Evolutionary conservation across 2,888 invertebrate species (phyloP).

Genomic region (Cantharis rufa): DNA sequence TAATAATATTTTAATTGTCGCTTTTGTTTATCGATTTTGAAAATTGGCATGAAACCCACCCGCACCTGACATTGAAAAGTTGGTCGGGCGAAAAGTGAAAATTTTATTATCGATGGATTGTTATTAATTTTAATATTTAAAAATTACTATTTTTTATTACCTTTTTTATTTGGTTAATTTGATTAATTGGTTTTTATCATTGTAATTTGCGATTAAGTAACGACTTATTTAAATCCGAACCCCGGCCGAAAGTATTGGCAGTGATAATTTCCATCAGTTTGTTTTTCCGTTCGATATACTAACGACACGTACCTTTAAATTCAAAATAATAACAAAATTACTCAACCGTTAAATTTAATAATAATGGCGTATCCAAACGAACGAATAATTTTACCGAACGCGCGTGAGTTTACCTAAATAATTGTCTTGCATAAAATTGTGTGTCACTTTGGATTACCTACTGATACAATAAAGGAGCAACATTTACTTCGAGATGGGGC

Average conservation of each 20-base stretch:
- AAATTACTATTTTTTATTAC: not conserved
- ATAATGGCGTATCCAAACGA: conserved; percentile 12
- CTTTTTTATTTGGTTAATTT: not conserved
- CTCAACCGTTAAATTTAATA: conserved; percentile 6
- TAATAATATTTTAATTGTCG: not conserved
- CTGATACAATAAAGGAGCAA: not conserved
- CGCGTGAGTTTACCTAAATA: conserved; percentile 12
- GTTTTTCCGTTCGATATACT: conserved; percentile 31
- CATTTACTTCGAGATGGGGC: conserved; percentile 63
- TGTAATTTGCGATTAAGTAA: conserved; percentile 37
- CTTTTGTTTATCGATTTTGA: not conserved
- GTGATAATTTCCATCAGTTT: conserved; percentile 29
- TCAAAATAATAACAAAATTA: conserved; percentile 11
- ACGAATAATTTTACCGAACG: conserved; percentile 16
- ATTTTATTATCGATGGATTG: not conserved
- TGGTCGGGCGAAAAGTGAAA: not conserved
- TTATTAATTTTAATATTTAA: not conserved
- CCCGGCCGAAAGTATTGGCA: conserved; percentile 35
- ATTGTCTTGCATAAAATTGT: not conserved
- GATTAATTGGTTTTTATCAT: conserved; percentile 7
- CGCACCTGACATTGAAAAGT: not conserved
- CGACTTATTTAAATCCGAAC: conserved; percentile 40
- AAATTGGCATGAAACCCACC: not conserved
- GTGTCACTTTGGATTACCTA: not conserved
- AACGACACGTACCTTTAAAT: conserved; percentile 19